Base-by-base conservation (phyloP, 2,888 invertebrate species). In the Lepidonotus clava region DNA sequence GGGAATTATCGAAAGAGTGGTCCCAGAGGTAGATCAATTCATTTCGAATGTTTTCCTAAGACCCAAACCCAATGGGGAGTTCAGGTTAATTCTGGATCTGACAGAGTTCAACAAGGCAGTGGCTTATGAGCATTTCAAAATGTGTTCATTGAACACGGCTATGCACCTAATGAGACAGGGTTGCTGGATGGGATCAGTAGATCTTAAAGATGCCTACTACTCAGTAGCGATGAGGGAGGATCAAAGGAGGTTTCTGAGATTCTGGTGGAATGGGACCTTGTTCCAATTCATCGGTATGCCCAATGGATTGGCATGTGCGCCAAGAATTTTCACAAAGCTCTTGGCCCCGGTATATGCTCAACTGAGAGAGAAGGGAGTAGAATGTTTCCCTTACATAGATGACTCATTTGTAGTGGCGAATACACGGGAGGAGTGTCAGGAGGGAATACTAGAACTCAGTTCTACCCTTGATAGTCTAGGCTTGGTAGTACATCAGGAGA, bases 51-150 rank as follows among this genome's bases (percentile, higher is more conserved):
- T 85, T 24, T 85, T 67, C 24, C 40, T 53, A 5, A 14, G 85
- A 8, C 71, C 85, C 4, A 85, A 85, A 28, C 61, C 61, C 8
- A 32, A 85, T 41, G 71, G 71, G 0, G 28, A 61, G 11, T 14
- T 32, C 28, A 40, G 85, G 34, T n/a, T 85, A 24, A 85, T 85
- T 14, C n/a, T 85, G 24, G 67, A 85, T 76, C 41, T 85, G 4
- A 71, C 51, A 71, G 40, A 85, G 67, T 40, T 85, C 5, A 85
- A 85, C 71, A 41, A 71, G 41, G 8, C 1, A 38, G 21, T 85
- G 1, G 28, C 71, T 14, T 85, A 85, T 28, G 11, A 85, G 11
- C 85, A 85, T 85, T 85, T 85, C 18, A 76, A 76, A n/a, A 76
- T 76, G 76, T 34, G 14, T 40, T 6, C 4, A n/a, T 38, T 76